Percentiles rank a stretch among this genome's conserved stretches.
Evolutionary conservation across 2,888 invertebrate species (phyloP).

Genomic region (Himalopsyche kuldschensis): DNA sequence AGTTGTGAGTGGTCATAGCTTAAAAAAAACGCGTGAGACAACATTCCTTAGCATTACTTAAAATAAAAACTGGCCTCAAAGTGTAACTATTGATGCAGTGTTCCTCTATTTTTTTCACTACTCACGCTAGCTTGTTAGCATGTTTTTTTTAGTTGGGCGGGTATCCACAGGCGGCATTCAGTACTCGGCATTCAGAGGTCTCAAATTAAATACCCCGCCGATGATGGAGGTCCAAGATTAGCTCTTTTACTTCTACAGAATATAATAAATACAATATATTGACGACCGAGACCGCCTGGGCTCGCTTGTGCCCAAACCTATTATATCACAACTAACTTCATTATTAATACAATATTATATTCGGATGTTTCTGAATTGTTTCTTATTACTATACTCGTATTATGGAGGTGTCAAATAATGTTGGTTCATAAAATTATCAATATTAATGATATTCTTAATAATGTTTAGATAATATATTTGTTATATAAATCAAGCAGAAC

Average conservation of each 20-base stretch:
- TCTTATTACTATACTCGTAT: no score
- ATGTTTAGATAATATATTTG: no score
- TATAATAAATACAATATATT: background rate
- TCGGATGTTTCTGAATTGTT: background rate
- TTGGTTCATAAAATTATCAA: no score
- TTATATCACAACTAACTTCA: background rate
- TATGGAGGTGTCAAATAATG: no score
- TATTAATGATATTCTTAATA: no score
- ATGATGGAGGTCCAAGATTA: conserved; percentile 10
- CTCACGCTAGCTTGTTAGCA: conserved; percentile 19
- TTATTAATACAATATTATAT: background rate
- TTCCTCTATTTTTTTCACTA: background rate
- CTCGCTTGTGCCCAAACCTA: background rate
- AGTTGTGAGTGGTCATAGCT: no score
- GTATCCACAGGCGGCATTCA: background rate
- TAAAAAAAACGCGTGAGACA: no score
- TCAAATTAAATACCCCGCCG: conserved; percentile 27
- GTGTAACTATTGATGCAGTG: background rate
- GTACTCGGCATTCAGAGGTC: conserved; percentile 2
- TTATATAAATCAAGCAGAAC: no score
- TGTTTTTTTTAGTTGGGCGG: conserved; percentile 10
- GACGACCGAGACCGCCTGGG: background rate
- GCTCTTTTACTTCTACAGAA: background rate
- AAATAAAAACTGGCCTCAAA: no score
- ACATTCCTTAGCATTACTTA: no score